These are phyloP conservation scores for Pseudochirops corinnae DNA, from an alignment of 2,797 vertebrate genomes.

Conservation along the genomic window DNA sequence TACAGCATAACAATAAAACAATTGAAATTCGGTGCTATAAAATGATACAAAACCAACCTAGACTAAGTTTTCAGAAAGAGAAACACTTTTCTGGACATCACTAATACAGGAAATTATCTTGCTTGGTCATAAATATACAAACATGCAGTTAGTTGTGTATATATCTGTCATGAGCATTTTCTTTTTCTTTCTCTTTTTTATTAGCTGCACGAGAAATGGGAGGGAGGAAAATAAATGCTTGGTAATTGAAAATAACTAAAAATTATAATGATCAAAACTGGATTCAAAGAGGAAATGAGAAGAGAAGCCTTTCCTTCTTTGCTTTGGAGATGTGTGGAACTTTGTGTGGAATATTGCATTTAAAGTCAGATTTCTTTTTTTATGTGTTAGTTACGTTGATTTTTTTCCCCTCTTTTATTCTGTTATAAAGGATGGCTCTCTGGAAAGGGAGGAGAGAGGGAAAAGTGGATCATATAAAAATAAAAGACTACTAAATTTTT, in stretches of 20 bases:
- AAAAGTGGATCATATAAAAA: neutral
- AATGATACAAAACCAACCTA: neutral
- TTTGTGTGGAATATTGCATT: neutral
- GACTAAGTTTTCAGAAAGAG: neutral
- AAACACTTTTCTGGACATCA: neutral
- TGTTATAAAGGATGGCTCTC: neutral
- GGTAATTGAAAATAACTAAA: neutral
- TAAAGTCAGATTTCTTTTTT: neutral
- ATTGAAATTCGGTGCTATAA: neutral
- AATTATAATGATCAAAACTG: neutral
- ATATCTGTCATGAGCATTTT: neutral
- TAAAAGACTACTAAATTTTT: neutral
- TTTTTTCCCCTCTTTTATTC: neutral
- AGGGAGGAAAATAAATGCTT: neutral
- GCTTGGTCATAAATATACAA: neutral
- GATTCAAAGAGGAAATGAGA: neutral
- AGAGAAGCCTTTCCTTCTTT: neutral
- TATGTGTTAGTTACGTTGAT: neutral
- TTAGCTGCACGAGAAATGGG: neutral
- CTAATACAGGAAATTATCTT: neutral
- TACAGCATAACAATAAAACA: neutral
- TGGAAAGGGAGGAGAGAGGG: neutral
- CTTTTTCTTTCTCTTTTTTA: neutral
- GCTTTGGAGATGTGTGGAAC: neutral
- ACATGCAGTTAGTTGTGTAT: neutral